Evolutionary conservation across 2,113 vertebrate species (phyloP), one percentile per base, ranked within the genome.

Genomic region (Thalassarche chlororhynchos): DNA sequence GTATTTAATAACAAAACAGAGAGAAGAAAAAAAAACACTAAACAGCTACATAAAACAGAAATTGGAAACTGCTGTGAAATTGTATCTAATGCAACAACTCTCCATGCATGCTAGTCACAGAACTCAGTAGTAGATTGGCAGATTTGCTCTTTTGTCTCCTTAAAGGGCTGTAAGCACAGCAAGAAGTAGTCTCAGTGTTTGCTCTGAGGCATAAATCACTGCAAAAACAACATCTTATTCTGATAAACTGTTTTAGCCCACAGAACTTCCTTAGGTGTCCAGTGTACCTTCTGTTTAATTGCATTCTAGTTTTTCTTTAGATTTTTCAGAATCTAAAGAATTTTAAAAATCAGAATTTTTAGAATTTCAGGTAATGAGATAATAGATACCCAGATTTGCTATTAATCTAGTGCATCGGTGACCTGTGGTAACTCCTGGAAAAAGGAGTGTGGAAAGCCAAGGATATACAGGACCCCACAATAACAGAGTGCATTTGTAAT

Each of bases 21-120:
- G 5, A 52, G 58, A 7, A 79, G 40, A 29, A 58, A 18, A 60
- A 36, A 46, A 32, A 23, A 14, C 29, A 74, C 69, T 84, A 87
- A 89, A 79, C 21, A 79, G 52, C 77, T 72, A 55, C 47, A 90
- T 62, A 58, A 86, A 90, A 74, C 34, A 95, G 47, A 96, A 91
- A 89, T 82, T 95, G 89, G 84, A 79, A 93, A 93, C 69, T 81
- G 28, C 77, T 93, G 80, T 84, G 72, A 90, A 93, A 96, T 78
- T 81, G 26, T 91, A 69, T 75, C 55, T 91, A 84, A 90, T 64
- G 64, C 64, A 89, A 61, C 32, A 88, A 52, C 60, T 61, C 60
- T 88, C 70, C 51, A 77, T 81, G 79, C 38, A 58, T 36, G 29
- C 52, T 85, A 90, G 78, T 38, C 83, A 78, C 55, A 89, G 66